Evolutionary conservation across 2,797 vertebrate genomes (phyloP).

Genomic region (Mus minutoides): DNA sequence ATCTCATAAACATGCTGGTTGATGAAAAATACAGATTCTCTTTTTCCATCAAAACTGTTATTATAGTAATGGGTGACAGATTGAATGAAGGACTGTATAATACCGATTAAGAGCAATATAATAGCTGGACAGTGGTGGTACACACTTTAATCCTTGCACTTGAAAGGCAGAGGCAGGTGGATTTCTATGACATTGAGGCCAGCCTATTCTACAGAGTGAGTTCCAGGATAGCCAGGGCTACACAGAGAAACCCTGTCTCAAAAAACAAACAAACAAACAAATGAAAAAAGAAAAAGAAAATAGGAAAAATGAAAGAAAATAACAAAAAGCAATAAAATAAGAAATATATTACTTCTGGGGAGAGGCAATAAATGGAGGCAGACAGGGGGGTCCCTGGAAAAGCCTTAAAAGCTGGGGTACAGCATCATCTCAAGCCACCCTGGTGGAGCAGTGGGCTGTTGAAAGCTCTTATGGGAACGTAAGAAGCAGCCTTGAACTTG

Average conservation of each 20-base stretch:
- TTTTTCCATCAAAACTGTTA: not conserved
- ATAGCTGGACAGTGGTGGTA: not conserved
- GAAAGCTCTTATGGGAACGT: accelerated
- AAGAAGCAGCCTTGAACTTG: not conserved
- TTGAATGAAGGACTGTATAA: not conserved
- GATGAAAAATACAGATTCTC: not conserved
- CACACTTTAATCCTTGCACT: not conserved
- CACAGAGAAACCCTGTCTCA: not conserved
- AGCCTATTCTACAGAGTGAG: not conserved
- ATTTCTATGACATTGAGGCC: not conserved
- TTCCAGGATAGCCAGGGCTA: not conserved
- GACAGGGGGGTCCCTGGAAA: not conserved
- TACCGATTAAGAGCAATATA: not conserved
- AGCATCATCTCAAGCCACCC: not conserved
- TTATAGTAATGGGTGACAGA: not conserved
- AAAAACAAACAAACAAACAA: not conserved
- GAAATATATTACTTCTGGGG: not conserved
- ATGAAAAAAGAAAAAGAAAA: not conserved
- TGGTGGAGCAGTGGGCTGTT: accelerated
- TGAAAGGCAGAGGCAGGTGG: not conserved
- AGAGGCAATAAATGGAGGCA: not conserved
- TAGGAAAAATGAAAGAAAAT: not conserved
- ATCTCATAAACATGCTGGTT: not conserved
- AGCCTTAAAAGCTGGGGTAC: not conserved
- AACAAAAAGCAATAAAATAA: not conserved